A percentile compares a stretch with the other conserved stretches of the same genome.
Evolutionary conservation across 2,113 vertebrate genomes (phyloP).

Genomic region (Nematolebias whitei): DNA sequence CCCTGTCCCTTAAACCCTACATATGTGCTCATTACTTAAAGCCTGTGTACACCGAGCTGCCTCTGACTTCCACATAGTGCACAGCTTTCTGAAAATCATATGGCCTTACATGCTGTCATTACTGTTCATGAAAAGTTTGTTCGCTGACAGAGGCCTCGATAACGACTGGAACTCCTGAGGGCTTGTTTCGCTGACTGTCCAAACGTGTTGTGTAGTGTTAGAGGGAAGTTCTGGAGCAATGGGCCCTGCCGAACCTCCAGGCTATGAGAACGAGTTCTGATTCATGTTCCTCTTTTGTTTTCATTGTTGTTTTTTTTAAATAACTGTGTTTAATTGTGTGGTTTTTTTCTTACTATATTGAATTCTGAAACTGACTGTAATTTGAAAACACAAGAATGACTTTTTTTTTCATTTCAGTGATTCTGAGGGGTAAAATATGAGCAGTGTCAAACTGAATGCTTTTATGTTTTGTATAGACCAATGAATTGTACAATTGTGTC

Average conservation of each 20-base stretch:
- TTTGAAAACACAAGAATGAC: constrained; percentile 66
- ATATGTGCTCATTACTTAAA: constrained; percentile 39
- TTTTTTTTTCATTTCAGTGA: constrained; percentile 63
- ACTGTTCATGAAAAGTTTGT: constrained; percentile 34
- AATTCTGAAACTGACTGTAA: constrained; percentile 73
- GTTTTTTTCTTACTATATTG: constrained; percentile 57
- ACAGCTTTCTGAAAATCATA: constrained; percentile 59
- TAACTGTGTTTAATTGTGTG: constrained; percentile 48
- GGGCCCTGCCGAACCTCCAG: constrained; percentile 37
- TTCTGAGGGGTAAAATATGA: constrained; percentile 54
- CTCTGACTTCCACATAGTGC: constrained; percentile 66
- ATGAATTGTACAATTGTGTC: constrained; percentile 79
- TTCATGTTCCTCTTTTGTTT: constrained; percentile 51
- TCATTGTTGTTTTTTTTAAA: constrained; percentile 32
- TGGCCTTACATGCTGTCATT: constrained; percentile 62
- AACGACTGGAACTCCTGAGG: constrained; percentile 10
- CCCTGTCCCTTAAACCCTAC: too few species aligned
- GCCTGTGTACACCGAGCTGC: constrained; percentile 75
- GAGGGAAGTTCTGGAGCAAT: constrained; percentile 24
- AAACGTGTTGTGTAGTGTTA: constrained; percentile 34
- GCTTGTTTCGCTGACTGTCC: constrained; percentile 35
- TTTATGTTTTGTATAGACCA: constrained; percentile 79
- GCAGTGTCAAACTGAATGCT: constrained; percentile 51
- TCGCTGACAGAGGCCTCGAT: not conserved
- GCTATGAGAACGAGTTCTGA: constrained; percentile 33